These are phyloP conservation scores for Dryobates pubescens DNA, from an alignment of 2,797 vertebrate genomes.

Conservation along the genomic window DNA sequence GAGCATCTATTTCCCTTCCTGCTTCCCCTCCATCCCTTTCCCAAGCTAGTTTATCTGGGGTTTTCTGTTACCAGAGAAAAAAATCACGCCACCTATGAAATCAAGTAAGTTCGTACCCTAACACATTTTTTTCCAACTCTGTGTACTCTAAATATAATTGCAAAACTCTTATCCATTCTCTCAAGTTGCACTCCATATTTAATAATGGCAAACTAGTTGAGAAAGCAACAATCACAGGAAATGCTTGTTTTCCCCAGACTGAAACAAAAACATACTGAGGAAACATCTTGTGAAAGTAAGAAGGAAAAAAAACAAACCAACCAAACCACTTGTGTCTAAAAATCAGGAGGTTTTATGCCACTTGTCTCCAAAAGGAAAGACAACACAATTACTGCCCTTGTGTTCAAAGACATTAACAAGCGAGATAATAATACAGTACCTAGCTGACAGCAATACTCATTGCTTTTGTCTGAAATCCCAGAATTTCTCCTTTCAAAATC, in stretches of 20 bases:
- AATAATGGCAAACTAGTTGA: neutral
- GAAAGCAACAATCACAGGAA: slow-evolving; percentile 30
- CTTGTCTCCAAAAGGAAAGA: neutral
- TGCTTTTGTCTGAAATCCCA: neutral
- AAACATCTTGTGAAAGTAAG: slow-evolving; percentile 41
- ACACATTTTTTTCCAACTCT: neutral
- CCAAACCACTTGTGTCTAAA: neutral
- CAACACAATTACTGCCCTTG: neutral
- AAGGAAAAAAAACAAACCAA: neutral
- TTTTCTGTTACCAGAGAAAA: neutral
- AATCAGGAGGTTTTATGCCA: neutral
- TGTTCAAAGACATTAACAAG: neutral
- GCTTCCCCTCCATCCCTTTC: neutral
- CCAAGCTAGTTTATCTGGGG: neutral
- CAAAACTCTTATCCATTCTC: neutral
- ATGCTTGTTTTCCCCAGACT: neutral
- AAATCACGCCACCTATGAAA: neutral
- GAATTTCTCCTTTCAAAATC: neutral
- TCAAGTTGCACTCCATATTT: neutral
- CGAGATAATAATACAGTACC: neutral
- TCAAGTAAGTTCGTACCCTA: neutral
- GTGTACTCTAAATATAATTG: neutral
- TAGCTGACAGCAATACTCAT: neutral
- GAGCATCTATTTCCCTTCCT: slow-evolving; percentile 8
- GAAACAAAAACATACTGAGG: neutral